Evolutionary conservation across 2,888 invertebrate species (phyloP), one percentile per base, ranked within the genome.

Genomic region (Drosophila gaucha): DNA sequence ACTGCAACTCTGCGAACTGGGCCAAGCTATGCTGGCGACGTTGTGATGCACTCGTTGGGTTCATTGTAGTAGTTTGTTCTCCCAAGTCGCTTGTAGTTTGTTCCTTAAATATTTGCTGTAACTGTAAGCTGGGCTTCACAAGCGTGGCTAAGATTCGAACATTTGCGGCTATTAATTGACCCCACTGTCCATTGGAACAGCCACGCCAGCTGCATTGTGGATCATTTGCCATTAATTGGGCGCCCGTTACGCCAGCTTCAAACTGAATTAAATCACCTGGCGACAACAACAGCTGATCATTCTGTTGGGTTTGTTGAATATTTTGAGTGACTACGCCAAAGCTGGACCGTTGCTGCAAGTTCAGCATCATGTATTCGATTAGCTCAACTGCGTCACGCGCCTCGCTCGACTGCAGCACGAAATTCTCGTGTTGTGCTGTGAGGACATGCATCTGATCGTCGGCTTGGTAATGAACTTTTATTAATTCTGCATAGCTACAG

Each of bases 351-450:
- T 96, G 95, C 90, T 96, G 97, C 41, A 99, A 92, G 4, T 97
- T 98, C 86, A 96, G 96, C 16, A 98, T 93, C 90, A 98, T 94
- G 85, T 95, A 96, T 73, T 96, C 95, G 2, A 98, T 94, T 12
- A 98, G 92, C 66, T 96, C 95, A 67, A 95, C 94, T 87, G 98
- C 94, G 91, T 97, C 97, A 82, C 96, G 95, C 0, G 98, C 96
- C 88, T 97, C 97, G 2, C 96, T 95, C 76, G 97, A 96, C 89
- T 96, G 96, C 91, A 99, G 98, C 3, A 96, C 94, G 91, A 97
- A 98, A 91, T 98, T 97, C 90, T 98, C 97, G 75, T 96, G 95
- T 78, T 96, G 95, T 39, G 98, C 95, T 0, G 98, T 98, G 54
- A 94, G 94, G 41, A 98, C 93, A 22, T 95, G 95, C 76, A 98